Base-by-base conservation (phyloP, 2,888 invertebrate genomes). In the Drosophila neotestacea region DNA sequence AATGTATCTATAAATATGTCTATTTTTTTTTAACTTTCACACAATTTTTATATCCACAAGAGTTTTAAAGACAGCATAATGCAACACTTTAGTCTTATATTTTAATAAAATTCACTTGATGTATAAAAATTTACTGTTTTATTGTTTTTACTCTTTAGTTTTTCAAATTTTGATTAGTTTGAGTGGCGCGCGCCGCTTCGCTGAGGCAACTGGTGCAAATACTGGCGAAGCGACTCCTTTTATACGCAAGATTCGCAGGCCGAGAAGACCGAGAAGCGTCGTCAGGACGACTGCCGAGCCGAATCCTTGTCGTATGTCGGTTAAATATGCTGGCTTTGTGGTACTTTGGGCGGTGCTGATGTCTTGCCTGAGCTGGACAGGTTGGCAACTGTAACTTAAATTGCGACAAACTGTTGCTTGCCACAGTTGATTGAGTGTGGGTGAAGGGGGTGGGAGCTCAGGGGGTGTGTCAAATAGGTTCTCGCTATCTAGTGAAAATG, bases 371-470 rank as follows among this genome's bases (percentile, higher is more conserved):
- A 62, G 28, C 36, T 63, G 73, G 70, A 79, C 81, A 82, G 81
- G 77, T 82, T 82, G 82, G 74, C 63, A 71, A 73, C 51, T 64
- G 70, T 75, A 84, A 82, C 83, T 84, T 81, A 77, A 85, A 85
- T 81, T 82, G 82, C 81, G 70, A 79, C 85, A 75, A 85, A 86
- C 85, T 86, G 85, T 85, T 85, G 85, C 82, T 72, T 77, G 63
- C 68, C 50, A 67, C 79, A 81, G 63, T 73, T 70, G 71, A 72
- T 72, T 63, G 50, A 73, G 56, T 34, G 51, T 16, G 16, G 16
- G 16, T n/a, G n/a, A n/a, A n/a, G 34, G 30, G 38, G 11, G 39
- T 44, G 42, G 42, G 36, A 27, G 22, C 7, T 6, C 0, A 16
- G 2, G 2, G 30, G 22, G 28, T 10, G 27, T 44, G 4, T 44